Percentiles rank a stretch among this genome's conserved stretches.
Conservation (phyloP, 2,888 invertebrate genomes). For the Caenorhabditis zanzibari region DNA sequence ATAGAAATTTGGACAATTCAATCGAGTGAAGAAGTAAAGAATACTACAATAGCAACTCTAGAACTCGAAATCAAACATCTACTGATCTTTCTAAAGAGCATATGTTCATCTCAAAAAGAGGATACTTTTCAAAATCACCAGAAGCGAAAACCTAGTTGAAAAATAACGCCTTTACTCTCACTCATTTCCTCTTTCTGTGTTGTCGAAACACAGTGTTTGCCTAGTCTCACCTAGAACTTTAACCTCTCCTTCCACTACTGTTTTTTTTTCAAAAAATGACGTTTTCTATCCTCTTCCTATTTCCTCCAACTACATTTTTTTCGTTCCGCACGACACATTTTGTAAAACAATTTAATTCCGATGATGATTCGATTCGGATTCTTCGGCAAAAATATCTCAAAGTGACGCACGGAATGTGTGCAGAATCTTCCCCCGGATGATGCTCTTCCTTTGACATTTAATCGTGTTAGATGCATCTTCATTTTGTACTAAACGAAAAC, state of each 20-base stretch:
- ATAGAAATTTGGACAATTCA: no score
- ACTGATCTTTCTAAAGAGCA: not conserved
- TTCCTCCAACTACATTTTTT: slow-evolving; percentile 27
- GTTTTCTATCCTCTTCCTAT: not conserved
- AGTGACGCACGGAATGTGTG: slow-evolving; percentile 2
- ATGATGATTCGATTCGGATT: slow-evolving; percentile 6
- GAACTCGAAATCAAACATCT: slow-evolving; percentile 1
- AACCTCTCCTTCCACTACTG: slow-evolving; percentile 20
- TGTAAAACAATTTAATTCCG: slow-evolving; percentile 14
- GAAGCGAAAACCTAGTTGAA: slow-evolving; percentile 30
- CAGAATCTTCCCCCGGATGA: slow-evolving; percentile 2
- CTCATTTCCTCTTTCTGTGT: slow-evolving; percentile 11
- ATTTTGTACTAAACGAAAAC: slow-evolving; percentile 10
- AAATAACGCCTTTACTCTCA: slow-evolving; percentile 15
- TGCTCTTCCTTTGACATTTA: slow-evolving; percentile 7
- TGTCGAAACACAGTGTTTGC: slow-evolving; percentile 34
- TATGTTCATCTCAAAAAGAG: not conserved
- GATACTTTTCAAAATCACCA: slow-evolving; percentile 18
- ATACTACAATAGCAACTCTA: not conserved
- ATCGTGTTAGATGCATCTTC: slow-evolving; percentile 10
- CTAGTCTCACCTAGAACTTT: slow-evolving; percentile 39
- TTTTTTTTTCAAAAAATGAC: slow-evolving; percentile 18
- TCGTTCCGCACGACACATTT: not conserved
- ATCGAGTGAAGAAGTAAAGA: no score
- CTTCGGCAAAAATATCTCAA: slow-evolving; percentile 3